These are phyloP conservation scores for Pluvianellus socialis DNA, from an alignment of 2,113 vertebrate species.

Conservation along the genomic window DNA sequence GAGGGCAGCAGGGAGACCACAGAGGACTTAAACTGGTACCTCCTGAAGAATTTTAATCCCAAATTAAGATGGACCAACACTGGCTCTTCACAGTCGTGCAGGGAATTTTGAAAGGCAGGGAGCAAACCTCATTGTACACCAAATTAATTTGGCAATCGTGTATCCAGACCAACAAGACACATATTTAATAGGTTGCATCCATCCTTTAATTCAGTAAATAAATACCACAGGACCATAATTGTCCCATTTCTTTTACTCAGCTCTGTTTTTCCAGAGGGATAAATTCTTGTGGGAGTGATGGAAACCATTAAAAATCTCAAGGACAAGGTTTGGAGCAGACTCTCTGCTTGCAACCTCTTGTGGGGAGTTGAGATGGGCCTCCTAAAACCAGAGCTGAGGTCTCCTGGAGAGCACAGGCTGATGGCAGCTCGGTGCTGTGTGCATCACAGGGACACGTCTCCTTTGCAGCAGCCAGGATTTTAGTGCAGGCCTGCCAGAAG, in stretches of 20 bases:
- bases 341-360: neutral
- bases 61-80: neutral
- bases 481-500: neutral
- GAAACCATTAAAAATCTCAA: neutral
- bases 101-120: neutral
- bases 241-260: neutral
- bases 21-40: neutral
- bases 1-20: neutral
- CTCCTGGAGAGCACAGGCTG: neutral
- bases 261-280: neutral
- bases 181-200: neutral
- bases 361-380: neutral
- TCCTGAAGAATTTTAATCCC: neutral
- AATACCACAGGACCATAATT: neutral
- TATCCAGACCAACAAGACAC: neutral
- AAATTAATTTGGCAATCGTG: neutral
- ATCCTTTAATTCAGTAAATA: neutral
- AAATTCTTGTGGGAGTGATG: neutral
- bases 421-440: neutral
- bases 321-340: neutral
- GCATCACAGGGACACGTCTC: neutral
- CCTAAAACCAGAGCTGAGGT: neutral
- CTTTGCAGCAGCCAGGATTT: neutral
- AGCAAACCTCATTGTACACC: neutral
- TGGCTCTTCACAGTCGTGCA: accelerated